Evolutionary conservation across 2,797 vertebrate genomes (phyloP).

Genomic region (Scarus forsteni): DNA sequence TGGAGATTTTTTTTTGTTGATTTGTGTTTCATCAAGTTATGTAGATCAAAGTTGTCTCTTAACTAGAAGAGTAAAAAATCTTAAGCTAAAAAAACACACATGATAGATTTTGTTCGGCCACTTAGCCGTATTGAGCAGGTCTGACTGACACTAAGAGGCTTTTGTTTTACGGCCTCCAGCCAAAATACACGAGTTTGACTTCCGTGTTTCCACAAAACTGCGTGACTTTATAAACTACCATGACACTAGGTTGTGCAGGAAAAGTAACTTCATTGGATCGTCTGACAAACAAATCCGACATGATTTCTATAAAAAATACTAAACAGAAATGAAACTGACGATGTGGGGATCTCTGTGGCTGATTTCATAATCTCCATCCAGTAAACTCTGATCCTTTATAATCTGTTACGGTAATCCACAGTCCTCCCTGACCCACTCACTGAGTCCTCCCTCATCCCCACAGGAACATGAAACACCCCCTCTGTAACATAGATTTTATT

Average conservation of each 20-base stretch:
- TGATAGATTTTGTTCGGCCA: too few relatives aligned
- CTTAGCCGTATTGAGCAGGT: background rate
- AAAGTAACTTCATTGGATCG: too few relatives aligned
- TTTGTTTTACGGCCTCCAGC: background rate
- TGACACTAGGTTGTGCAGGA: too few relatives aligned
- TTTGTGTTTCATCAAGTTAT: background rate
- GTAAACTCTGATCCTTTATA: conserved; percentile 75
- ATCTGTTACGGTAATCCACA: conserved; percentile 71
- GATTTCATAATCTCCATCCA: conserved; percentile 72
- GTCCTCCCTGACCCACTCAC: conserved; percentile 47
- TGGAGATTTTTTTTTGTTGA: background rate
- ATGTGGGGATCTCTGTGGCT: conserved; percentile 37
- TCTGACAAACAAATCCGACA: too few relatives aligned
- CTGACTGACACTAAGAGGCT: background rate
- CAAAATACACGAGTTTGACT: background rate
- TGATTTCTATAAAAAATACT: background rate
- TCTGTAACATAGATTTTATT: conserved; percentile 23
- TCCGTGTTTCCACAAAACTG: background rate
- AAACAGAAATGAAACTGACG: conserved; percentile 1
- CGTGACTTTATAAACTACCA: too few relatives aligned
- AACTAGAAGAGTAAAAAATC: background rate
- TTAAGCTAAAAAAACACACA: too few relatives aligned
- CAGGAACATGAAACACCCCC: conserved; percentile 30
- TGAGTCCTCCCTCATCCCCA: conserved; percentile 33
- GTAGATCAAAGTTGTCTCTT: background rate